Evolutionary conservation across 2,888 invertebrate species (phyloP), one percentile per base, ranked within the genome.

Genomic region (Dioctria rufipes): DNA sequence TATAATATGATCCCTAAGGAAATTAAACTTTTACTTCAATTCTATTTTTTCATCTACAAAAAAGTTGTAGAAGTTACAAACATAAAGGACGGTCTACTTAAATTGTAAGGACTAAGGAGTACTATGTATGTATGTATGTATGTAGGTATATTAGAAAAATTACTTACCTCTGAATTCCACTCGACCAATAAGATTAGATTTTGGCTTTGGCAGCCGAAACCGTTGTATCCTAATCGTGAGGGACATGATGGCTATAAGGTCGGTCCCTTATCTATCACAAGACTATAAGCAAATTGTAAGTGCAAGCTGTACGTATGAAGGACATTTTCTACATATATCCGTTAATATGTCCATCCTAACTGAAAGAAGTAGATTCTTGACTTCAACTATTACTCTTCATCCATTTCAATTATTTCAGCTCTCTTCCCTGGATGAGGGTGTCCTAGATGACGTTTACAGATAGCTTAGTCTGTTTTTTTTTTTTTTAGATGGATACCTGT

Each of bases 161-260:
- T 58, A 84, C 93, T 91, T 90, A 96, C 96, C 95, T 91, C 96
- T 90, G 87, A 96, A 96, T 84, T 93, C 93, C 83, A 94, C 89
- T 84, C 92, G 92, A 75, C 92, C 93, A 83, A 92, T 91, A 86
- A 93, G 93, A 84, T 94, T 94, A 9, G 91, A 91, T 86, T 93
- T 94, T 86, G 91, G 91, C 88, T 93, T 93, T 25, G 93, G 90
- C 77, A 93, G 90, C 88, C 93, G 93, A 86, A 95, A 93, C 84
- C 93, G 92, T 86, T 92, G 92, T 63, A 95, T 87, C 86, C 91
- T 91, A 25, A 95, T 92, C 9, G 91, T 90, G 61, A 95, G 91
- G 85, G 94, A 92, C 94, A 95, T 94, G 83, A 84, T 89, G 11
- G 13, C 40, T n/a, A n/a, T n/a, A n/a, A 11, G 9, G 25, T 25